Evolutionary conservation across 2,797 vertebrate species (phyloP), one percentile per base, ranked within the genome.

Genomic region (Gorsachius magnificus): DNA sequence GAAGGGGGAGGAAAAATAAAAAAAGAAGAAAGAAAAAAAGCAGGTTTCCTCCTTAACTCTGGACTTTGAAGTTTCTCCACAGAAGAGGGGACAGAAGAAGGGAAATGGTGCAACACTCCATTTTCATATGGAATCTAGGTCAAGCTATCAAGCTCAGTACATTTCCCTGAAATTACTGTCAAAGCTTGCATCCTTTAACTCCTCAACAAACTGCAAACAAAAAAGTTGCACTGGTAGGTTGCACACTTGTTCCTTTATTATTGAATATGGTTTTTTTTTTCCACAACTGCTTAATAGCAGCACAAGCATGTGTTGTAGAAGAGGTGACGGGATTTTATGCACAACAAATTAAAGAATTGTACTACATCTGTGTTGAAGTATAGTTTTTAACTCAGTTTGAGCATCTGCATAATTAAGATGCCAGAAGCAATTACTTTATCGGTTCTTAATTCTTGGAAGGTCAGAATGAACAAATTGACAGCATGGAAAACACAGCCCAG

Each of bases 61-160:
- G 48, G 20, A 88, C 60, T 94, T 93, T 41, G 78, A 93, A 79
- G 38, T 58, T 85, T 78, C 20, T 90, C 46, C 64, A 51, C 0
- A 85, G 48, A 84, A 64, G 43, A 81, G 3, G 1, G 29, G 46
- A 71, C 21, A 83, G 56, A 75, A 81, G 26, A 70, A 92, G 51
- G 48, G 46, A 89, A 96, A 71, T 20, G 74, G 79, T 38, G 60
- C 16, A 69, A 80, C 28, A 61, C 28, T 69, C 48, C 76, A 83
- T 63, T 84, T 89, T 82, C 80, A 86, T 76, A 92, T 16, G 69
- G 92, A 95, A 94, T 89, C 51, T 91, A 90, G 91, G 93, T 93
- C 95, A 96, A 89, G 64, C 58, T 82, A 85, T 89, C 79, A 72
- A 89, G 78, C 54, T 79, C 56, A 3, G 11, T 84, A 77, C 28